A percentile compares a stretch with the other conserved stretches of the same genome.
Evolutionary conservation across 2,888 invertebrate genomes (phyloP).

Genomic region (Agapostemon virescens): DNA sequence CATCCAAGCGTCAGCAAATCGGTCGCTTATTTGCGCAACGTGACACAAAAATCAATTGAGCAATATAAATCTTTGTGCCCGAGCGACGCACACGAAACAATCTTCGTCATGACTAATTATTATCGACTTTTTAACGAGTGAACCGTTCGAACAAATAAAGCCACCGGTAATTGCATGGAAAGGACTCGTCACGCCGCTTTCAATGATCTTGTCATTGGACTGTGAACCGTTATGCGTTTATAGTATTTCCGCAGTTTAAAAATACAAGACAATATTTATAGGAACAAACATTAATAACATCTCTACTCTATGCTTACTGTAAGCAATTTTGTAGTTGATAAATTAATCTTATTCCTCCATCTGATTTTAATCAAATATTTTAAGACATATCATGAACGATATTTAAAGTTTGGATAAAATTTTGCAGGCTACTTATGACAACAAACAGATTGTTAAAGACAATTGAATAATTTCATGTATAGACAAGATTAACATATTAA

Average conservation of each 20-base stretch:
- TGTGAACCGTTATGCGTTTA: background rate
- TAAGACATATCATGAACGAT: too few species aligned
- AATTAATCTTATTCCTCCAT: background rate
- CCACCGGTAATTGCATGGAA: background rate
- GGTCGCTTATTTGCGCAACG: slow-evolving; percentile 29
- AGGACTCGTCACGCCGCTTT: background rate
- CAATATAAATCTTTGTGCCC: slow-evolving; percentile 14
- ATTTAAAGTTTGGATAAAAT: background rate
- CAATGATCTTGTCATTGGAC: background rate
- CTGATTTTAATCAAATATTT: too few species aligned
- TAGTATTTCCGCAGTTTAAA: background rate
- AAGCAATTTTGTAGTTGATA: background rate
- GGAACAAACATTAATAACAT: background rate
- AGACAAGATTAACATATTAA: too few species aligned
- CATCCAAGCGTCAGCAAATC: slow-evolving; percentile 28
- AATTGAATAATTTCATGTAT: background rate
- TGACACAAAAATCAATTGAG: slow-evolving; percentile 38
- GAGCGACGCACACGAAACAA: background rate
- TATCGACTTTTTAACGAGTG: background rate
- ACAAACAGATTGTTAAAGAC: background rate
- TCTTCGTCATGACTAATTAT: background rate
- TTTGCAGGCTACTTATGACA: background rate
- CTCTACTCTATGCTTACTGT: background rate
- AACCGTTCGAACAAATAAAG: background rate
- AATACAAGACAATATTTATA: too few species aligned